A percentile compares a stretch with the other conserved stretches of the same genome.
Evolutionary conservation across 2,797 vertebrate species (phyloP).

Genomic region (Arctocebus calabarensis): DNA sequence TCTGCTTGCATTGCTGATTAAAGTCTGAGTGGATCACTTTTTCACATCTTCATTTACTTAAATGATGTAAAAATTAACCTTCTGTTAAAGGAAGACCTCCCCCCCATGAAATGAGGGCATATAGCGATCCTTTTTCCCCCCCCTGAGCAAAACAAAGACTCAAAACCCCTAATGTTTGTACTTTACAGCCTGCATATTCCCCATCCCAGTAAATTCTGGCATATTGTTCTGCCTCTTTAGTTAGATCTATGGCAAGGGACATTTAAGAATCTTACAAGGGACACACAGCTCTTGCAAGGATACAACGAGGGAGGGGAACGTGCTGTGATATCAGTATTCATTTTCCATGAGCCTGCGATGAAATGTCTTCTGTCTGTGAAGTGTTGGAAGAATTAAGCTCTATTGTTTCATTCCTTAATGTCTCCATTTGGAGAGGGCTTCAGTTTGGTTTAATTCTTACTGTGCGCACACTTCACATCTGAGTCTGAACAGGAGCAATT

Average conservation of each 20-base stretch:
- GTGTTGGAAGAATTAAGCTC: slow-evolving; percentile 43
- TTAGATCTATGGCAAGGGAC: slow-evolving; percentile 11
- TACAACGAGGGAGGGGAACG: background rate
- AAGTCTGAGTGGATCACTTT: slow-evolving; percentile 57
- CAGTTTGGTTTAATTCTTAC: background rate
- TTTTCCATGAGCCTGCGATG: slow-evolving; percentile 8
- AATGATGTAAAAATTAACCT: slow-evolving; percentile 71
- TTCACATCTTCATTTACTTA: slow-evolving; percentile 69
- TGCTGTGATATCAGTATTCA: background rate
- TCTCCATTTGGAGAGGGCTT: slow-evolving; percentile 35
- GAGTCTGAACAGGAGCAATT: slow-evolving; percentile 48
- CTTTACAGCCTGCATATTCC: background rate
- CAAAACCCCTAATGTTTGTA: background rate
- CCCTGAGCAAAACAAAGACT: background rate
- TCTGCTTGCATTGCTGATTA: background rate
- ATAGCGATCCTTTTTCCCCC: background rate
- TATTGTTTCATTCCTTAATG: slow-evolving; percentile 34
- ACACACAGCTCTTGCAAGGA: background rate
- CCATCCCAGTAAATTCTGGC: background rate
- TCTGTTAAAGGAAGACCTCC: slow-evolving; percentile 40
- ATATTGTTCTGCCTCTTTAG: background rate
- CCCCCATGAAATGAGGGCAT: slow-evolving; percentile 46
- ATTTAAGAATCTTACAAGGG: slow-evolving; percentile 43
- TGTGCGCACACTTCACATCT: background rate
- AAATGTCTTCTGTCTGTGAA: background rate